Conservation (phyloP, 92 coral and sea anemone genomes). For the Micromussa lordhowensis region DNA sequence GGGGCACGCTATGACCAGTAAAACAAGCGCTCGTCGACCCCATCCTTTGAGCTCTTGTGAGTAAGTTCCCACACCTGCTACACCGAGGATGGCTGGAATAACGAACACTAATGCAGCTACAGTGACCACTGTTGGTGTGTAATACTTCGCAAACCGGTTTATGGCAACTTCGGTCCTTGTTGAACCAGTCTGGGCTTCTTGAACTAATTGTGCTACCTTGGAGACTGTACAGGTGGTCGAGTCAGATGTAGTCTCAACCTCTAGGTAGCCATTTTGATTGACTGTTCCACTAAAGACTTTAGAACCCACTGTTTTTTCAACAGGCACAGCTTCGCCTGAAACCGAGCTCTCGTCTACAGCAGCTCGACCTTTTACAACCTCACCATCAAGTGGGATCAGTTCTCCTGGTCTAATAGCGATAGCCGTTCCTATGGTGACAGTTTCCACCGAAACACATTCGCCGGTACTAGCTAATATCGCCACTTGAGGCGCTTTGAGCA, state of each 20-base stretch:
- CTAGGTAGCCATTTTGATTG: conserved; percentile 97
- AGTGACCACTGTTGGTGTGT: conserved; percentile 85
- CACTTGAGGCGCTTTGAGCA: conserved; percentile 90
- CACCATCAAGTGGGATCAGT: conserved; percentile 94
- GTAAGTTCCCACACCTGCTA: conserved; percentile 93
- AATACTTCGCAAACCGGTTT: conserved; percentile 95
- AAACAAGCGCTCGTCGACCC: conserved; percentile 89
- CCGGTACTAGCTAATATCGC: conserved; percentile 94
- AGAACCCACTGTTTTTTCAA: conserved; percentile 83
- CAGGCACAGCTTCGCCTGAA: conserved; percentile 95
- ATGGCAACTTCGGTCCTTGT: conserved; percentile 85
- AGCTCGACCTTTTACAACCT: conserved; percentile 89
- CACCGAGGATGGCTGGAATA: conserved; percentile 91
- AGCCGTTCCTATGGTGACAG: conserved; percentile 82
- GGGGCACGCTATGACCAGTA: conserved; percentile 97
- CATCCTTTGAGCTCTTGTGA: conserved; percentile 74
- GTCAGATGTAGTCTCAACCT: conserved; percentile 89
- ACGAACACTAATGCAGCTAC: conserved; percentile 81
- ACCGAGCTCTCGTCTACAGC: conserved; percentile 98
- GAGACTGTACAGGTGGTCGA: conserved; percentile 93
- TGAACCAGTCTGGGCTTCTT: conserved; percentile 94
- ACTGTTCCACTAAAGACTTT: conserved; percentile 93
- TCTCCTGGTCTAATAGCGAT: conserved; percentile 98
- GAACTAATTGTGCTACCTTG: conserved; percentile 87
- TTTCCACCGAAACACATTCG: conserved; percentile 81